These are phyloP conservation scores for Atrichornis clamosus DNA, from an alignment of 2,113 vertebrate genomes.

Conservation along the genomic window DNA sequence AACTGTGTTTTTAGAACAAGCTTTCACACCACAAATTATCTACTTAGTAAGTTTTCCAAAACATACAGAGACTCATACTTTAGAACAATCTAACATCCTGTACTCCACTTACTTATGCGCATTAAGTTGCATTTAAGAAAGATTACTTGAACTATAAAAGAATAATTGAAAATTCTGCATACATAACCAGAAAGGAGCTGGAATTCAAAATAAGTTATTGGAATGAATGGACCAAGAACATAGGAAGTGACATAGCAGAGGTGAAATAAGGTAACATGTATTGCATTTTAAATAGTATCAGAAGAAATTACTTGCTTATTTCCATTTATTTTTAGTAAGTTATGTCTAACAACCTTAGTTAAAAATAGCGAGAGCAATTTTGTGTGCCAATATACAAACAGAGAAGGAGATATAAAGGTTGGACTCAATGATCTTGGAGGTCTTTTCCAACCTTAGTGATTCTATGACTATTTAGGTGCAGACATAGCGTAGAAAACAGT, in stretches of 20 bases:
- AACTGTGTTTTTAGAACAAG: not conserved
- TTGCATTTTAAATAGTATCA: not conserved
- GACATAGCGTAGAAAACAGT: not conserved
- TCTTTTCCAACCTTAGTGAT: not conserved
- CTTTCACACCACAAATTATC: not conserved
- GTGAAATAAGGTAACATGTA: not conserved
- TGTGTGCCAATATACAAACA: not conserved
- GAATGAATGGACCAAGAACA: not conserved
- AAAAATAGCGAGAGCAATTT: conserved; percentile 2
- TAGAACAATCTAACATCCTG: not conserved
- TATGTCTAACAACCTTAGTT: not conserved
- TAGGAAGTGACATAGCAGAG: not conserved
- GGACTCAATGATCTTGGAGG: not conserved
- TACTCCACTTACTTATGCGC: not conserved
- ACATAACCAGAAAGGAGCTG: not conserved
- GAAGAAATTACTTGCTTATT: conserved; percentile 15
- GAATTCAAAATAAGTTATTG: not conserved
- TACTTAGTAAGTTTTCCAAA: not conserved
- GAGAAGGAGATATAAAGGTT: not conserved
- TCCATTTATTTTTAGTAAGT: conserved; percentile 5
- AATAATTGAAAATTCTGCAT: not conserved
- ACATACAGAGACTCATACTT: not conserved
- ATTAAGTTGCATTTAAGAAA: not conserved
- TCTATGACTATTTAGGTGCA: not conserved
- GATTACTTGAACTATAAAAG: not conserved